Base-by-base conservation (phyloP, 2,113 vertebrate species). In the Poicephalus meyeri region DNA sequence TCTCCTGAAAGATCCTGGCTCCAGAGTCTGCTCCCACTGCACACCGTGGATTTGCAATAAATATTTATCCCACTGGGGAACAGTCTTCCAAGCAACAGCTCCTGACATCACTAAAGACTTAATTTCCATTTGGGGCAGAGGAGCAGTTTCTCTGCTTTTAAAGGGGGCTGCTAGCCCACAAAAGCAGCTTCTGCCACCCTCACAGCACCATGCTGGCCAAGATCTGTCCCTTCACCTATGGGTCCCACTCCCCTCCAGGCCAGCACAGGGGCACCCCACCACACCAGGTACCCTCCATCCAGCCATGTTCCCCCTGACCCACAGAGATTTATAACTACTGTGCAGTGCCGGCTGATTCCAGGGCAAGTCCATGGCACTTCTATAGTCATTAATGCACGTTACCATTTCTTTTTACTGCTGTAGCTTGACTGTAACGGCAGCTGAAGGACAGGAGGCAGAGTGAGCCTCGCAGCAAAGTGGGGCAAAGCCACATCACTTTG, bases 1-100 rank as follows among this genome's bases (percentile, higher is more conserved):
- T 25, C 86, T 91, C 88, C 92, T 96, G 92, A 72, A 60, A 88
- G 82, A 96, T 94, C 88, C 89, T 93, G 94, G 95, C 96, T 96
- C 86, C 95, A 92, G 88, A 86, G 77, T 33, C 88, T 65, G 86
- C 92, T 84, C 52, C 52, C 83, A 37, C 86, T 73, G 78, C 71
- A 58, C 71, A 2, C 77, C 60, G 89, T 25, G 82, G 42, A 93
- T 71, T 92, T 84, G 80, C 63, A 89, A 92, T 93, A 97, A 97
- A 96, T 97, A 95, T 95, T 96, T 97, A 96, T 87, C 90, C 94
- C 12, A 0, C 83, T 7, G 83, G 56, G 92, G 90, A 95, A 96
- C 90, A 94, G 52, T 49, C 90, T 93, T 95, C 90, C 70, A 88
- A 91, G 92, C n/a, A 55, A 93, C 68, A 81, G 65, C 84, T 95